phyloP scores from a whole-genome alignment of 1,140 invertebrate species.

The roundworm (Caenorhabditis elegans) region DNA sequence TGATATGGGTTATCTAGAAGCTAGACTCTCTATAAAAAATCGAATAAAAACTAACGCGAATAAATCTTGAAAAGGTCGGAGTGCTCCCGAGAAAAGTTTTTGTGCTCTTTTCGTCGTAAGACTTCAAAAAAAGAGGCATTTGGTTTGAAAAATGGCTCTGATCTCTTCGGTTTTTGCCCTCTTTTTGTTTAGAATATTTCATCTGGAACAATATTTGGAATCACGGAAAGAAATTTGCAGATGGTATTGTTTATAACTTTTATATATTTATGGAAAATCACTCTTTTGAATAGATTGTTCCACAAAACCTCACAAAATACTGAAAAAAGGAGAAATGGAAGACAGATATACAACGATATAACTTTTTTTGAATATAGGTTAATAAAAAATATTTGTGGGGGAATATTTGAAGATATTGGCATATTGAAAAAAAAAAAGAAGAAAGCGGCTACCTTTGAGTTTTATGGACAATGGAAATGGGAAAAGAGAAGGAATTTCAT shows the following conservation, averaged over 20 bases:
- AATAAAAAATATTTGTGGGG: too few relatives aligned
- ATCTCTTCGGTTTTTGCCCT: not conserved
- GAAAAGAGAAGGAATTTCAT: not conserved
- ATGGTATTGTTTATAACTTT: not conserved
- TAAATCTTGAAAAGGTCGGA: too few relatives aligned
- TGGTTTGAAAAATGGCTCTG: conserved; percentile 26
- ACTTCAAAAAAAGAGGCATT: not conserved
- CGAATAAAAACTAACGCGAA: too few relatives aligned
- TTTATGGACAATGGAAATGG: conserved; percentile 28
- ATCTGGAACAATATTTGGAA: not conserved
- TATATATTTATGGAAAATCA: too few relatives aligned
- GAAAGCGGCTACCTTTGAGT: not conserved
- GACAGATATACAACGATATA: too few relatives aligned
- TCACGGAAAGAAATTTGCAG: not conserved
- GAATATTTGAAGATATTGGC: too few relatives aligned
- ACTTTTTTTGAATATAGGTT: not conserved
- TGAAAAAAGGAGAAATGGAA: too few relatives aligned
- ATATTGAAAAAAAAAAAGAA: not conserved
- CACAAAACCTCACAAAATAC: not conserved
- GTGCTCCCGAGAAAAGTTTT: not conserved
- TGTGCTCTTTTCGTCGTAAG: not conserved
- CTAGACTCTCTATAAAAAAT: too few relatives aligned
- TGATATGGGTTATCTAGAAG: too few relatives aligned
- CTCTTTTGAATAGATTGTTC: not conserved
- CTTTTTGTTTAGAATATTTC: conserved; percentile 11